phyloP scores from a whole-genome alignment of 2,113 vertebrate species.

The Spermophilus dauricus region DNA sequence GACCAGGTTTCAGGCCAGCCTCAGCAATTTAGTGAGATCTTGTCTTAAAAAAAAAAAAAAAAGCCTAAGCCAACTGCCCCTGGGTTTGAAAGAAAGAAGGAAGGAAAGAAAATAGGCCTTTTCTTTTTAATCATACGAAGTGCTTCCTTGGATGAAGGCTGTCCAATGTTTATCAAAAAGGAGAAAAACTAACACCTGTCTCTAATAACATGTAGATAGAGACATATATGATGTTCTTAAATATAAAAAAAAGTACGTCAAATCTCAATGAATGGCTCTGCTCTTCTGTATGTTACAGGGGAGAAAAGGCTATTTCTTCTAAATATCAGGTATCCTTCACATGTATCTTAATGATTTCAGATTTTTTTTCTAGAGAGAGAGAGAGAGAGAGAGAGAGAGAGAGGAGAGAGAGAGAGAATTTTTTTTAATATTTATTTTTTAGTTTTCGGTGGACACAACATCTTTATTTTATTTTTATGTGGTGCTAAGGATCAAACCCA shows the following conservation, averaged over 20 bases:
- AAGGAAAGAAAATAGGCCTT: neutral
- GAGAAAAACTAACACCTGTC: neutral
- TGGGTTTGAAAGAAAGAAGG: no score
- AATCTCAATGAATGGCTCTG: neutral
- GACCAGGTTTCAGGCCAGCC: neutral
- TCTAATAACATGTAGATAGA: neutral
- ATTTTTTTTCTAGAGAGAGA: no score
- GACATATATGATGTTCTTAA: neutral
- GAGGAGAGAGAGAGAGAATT: no score
- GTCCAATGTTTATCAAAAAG: slow-evolving; percentile 15
- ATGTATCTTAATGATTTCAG: neutral
- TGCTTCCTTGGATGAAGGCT: slow-evolving; percentile 20
- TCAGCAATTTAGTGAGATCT: neutral
- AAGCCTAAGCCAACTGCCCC: neutral
- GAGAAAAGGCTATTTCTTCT: slow-evolving; percentile 27
- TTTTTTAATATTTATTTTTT: no score
- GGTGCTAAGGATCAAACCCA: no score
- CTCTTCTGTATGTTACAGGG: neutral
- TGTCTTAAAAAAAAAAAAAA: neutral
- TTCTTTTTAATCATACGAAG: slow-evolving; percentile 19
- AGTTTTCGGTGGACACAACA: no score
- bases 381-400: no score
- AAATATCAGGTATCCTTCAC: neutral
- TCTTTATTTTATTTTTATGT: no score
- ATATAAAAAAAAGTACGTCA: slow-evolving; percentile 18